These are phyloP conservation scores for Uloborus plumipes DNA, from an alignment of 2,888 invertebrate genomes.

Conservation along the genomic window DNA sequence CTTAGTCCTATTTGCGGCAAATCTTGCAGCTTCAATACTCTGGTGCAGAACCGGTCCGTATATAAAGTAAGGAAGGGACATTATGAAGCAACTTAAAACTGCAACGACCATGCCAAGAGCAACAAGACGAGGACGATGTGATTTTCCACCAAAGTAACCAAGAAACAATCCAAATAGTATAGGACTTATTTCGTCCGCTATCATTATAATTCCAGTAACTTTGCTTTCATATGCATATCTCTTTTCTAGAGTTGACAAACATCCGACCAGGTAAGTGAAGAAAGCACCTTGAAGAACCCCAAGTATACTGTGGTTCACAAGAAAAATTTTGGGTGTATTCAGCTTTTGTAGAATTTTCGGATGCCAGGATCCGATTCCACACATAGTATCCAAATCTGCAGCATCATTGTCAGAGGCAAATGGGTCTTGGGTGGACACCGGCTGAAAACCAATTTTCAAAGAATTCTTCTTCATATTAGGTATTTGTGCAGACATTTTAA, in stretches of 20 bases:
- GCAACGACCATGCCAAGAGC: slow-evolving; percentile 59
- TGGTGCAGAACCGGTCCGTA: slow-evolving; percentile 63
- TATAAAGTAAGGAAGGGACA: slow-evolving; percentile 65
- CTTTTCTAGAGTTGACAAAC: slow-evolving; percentile 66
- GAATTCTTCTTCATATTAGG: slow-evolving; percentile 37
- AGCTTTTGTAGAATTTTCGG: slow-evolving; percentile 65
- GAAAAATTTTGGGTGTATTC: slow-evolving; percentile 64
- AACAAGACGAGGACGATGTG: slow-evolving; percentile 64
- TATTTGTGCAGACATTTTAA: slow-evolving; percentile 33
- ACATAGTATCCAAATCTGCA: slow-evolving; percentile 42
- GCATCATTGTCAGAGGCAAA: neutral
- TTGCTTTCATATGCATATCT: slow-evolving; percentile 66
- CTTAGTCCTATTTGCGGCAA: slow-evolving; percentile 27
- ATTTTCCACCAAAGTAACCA: slow-evolving; percentile 66
- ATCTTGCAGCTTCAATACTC: neutral
- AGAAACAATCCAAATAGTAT: slow-evolving; percentile 58
- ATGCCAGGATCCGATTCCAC: slow-evolving; percentile 65
- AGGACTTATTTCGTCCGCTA: slow-evolving; percentile 65
- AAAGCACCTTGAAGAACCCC: slow-evolving; percentile 66
- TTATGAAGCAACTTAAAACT: slow-evolving; percentile 62
- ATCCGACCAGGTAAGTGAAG: slow-evolving; percentile 65
- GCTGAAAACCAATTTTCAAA: slow-evolving; percentile 34
- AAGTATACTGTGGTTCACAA: slow-evolving; percentile 63
- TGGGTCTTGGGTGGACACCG: slow-evolving; percentile 34
- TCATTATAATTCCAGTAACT: slow-evolving; percentile 66